Base-by-base conservation (phyloP, 92 coral and sea anemone species). In the Umimayanthus kanabou region DNA sequence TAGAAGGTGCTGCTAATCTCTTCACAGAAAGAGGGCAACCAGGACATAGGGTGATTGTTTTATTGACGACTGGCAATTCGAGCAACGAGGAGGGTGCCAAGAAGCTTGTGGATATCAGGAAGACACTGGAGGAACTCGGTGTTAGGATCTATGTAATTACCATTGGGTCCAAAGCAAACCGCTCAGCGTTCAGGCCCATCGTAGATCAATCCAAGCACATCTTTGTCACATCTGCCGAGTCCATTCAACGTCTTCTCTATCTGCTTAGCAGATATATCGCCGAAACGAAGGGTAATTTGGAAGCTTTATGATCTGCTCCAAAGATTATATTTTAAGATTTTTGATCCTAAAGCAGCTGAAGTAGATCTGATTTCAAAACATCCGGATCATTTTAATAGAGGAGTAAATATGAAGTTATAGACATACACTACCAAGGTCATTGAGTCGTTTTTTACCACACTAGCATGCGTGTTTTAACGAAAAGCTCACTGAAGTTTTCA, bases 1-100 rank as follows among this genome's bases (percentile, higher is more conserved):
- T 82, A n/a, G 55, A 69, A 82, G 39, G 43, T n/a, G 85, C 85
- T 39, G 85, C 85, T 22, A 82, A 82, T 58, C 10, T 22, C n/a
- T 89, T 94, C 11, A 79, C 26, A 22, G 87, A 53, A 67, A 65
- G 91, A 66, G 91, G 97, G 47, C 73, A 87, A 43, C 93, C 92
- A 47, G 85, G 85, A 67, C 76, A 82, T 42, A 65, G 85, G 40
- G 75, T 82, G 23, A 61, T 82, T 45, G 75, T 82, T 14, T 67
- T 82, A 40, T 25, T 82, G 58, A 82, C 85, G 75, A 82, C 85
- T 40, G 85, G 85, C 5, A 66, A 82, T 82, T 43, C 76, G 16
- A 82, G 57, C 37, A 23, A 82, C 58, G 25, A 23, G 33, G 49
- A 26, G 33, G 76, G 39, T 70, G 53, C 79, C 40, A 75, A 39